Evolutionary conservation across 2,113 vertebrate species (phyloP), one percentile per base, ranked within the genome.

Genomic region (Cyanocitta stelleri): DNA sequence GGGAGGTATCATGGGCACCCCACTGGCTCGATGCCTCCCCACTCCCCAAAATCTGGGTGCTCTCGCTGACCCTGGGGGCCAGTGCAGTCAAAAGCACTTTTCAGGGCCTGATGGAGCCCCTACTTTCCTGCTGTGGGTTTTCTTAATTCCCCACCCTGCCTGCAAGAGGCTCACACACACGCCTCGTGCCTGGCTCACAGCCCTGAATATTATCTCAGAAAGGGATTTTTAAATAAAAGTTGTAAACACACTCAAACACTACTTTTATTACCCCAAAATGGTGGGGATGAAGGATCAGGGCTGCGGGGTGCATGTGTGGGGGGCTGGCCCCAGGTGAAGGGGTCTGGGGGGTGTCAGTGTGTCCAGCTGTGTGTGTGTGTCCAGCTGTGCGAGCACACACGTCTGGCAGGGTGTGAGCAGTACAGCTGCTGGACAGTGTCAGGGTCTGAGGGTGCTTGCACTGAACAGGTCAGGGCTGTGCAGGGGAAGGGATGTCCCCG

Each of bases 11-110:
- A 6, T 0, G 2, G 39, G 46, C 73, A 77, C 24, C 15, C 24
- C 21, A 37, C 22, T 0, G 1, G 27, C 64, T 66, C 0, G 0
- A 3, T 49, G 64, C 22, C 24, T 74, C 32, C 16, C 20, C 24
- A 16, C 49, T 89, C 33, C 23, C 37, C 54, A 72, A 85, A 87
- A 44, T 3, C 1, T 27, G 35, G 6, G 32, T 64, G 37, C 7
- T 79, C 16, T 51, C 0, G 0, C 26, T 83, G 39, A 59, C 6
- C 18, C 20, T 0, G 0, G 14, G 7, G 21, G 7, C 12, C 39
- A 67, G 10, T 7, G 22, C n/a, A 49, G 35, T 18, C 10, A 7
- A 59, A 79, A 24, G 39, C 15, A 19, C 51, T n/a, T 86, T 85
- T 52, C 5, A 6, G 19, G 22, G 15, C n/a, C 11, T 21, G 15